Conservation (phyloP, 2,113 vertebrate genomes). For the Patagioenas fasciata region DNA sequence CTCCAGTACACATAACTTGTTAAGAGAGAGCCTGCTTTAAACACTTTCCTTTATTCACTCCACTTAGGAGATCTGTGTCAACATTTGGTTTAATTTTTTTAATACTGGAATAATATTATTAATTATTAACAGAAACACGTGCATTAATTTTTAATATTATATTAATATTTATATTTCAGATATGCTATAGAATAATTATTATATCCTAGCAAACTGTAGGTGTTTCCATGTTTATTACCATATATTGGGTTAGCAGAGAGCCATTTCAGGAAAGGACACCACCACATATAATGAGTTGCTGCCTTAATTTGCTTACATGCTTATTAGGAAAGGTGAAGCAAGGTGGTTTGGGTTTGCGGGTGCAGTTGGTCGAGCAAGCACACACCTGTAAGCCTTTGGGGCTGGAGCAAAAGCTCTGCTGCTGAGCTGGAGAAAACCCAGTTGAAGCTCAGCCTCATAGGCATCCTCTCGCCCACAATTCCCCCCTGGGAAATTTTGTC, state of each 20-base stretch:
- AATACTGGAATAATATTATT: conserved; percentile 32
- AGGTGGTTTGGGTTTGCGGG: background rate
- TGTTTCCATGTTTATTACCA: background rate
- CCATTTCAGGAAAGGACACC: background rate
- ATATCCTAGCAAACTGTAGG: background rate
- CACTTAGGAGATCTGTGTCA: background rate
- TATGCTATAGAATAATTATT: background rate
- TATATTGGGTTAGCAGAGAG: background rate
- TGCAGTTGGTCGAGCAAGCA: background rate
- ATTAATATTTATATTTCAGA: conserved; percentile 48
- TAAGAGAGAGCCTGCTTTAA: background rate
- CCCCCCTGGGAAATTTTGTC: background rate
- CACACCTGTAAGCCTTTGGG: background rate
- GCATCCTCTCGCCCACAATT: background rate
- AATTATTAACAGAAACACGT: background rate
- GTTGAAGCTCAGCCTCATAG: background rate
- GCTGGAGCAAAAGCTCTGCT: background rate
- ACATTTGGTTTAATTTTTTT: conserved; percentile 23
- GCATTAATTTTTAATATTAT: conserved; percentile 42
- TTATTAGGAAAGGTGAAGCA: background rate
- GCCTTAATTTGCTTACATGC: background rate
- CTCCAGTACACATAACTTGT: background rate
- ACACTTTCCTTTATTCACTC: background rate
- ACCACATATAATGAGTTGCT: background rate
- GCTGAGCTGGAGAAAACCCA: background rate